Evolutionary conservation across 2,888 invertebrate species (phyloP).

Genomic region (Drosophila nr. perissopoda): DNA sequence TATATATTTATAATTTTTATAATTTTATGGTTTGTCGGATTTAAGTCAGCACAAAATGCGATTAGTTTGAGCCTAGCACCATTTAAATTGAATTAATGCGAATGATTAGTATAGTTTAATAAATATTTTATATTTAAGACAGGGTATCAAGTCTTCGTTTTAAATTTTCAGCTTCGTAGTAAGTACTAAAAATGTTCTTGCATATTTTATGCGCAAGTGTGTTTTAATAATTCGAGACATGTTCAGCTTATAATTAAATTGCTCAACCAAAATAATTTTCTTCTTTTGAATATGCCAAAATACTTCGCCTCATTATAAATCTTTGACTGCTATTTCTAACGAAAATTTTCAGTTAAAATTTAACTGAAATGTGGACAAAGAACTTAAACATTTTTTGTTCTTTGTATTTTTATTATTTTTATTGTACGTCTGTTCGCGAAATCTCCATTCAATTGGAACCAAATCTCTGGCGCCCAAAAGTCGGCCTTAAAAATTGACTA

Average conservation of each 20-base stretch:
- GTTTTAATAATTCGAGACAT: slow-evolving; percentile 16
- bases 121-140: neutral
- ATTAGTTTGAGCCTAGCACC: neutral
- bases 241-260: slow-evolving; percentile 21
- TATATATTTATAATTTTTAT: neutral
- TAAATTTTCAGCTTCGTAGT: neutral
- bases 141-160: slow-evolving; percentile 13
- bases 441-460: slow-evolving; percentile 30
- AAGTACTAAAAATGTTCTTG: slow-evolving; percentile 25
- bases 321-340: neutral
- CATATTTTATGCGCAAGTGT: slow-evolving; percentile 34
- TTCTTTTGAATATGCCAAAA: neutral
- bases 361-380: neutral
- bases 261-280: slow-evolving; percentile 20
- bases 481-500: slow-evolving; percentile 38
- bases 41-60: neutral
- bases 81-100: neutral
- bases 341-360: neutral
- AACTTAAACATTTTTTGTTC: slow-evolving; percentile 20
- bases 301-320: too few species aligned
- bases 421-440: slow-evolving; percentile 6
- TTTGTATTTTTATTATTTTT: slow-evolving; percentile 6
- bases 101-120: neutral
- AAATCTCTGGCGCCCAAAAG: slow-evolving; percentile 45
- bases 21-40: neutral